These are phyloP conservation scores for Erannis defoliaria DNA, from an alignment of 2,888 invertebrate genomes.

Conservation along the genomic window DNA sequence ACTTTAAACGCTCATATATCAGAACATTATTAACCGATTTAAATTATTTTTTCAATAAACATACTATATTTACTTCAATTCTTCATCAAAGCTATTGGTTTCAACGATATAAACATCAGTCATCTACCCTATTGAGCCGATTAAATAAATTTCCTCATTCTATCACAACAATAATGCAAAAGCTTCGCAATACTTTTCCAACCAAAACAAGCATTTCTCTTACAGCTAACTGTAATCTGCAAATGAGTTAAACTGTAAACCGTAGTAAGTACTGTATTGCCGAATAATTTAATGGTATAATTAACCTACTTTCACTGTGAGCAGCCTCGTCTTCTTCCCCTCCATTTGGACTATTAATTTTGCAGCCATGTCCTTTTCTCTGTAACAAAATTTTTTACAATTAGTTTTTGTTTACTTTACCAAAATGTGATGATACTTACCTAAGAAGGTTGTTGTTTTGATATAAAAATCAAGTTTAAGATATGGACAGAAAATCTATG, in stretches of 20 bases:
- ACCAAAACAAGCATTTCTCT: conserved; percentile 2
- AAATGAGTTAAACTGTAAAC: conserved; percentile 14
- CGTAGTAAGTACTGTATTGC: conserved; percentile 1
- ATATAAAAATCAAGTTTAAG: too few species aligned
- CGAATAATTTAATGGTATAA: conserved; percentile 22
- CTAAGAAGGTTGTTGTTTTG: too few species aligned
- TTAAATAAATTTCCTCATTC: too few species aligned
- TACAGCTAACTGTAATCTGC: conserved; percentile 17
- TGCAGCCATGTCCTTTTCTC: conserved; percentile 94
- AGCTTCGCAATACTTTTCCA: background rate
- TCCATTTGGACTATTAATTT: conserved; percentile 95
- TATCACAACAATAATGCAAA: too few species aligned
- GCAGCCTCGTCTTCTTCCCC: conserved; percentile 92
- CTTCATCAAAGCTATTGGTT: too few species aligned
- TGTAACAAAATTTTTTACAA: conserved; percentile 74
- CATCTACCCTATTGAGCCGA: too few species aligned
- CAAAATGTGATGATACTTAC: background rate
- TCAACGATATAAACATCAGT: too few species aligned
- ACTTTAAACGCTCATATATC: too few species aligned
- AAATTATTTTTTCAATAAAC: too few species aligned
- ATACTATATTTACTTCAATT: too few species aligned
- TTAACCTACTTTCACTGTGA: conserved; percentile 90
- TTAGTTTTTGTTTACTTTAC: background rate
- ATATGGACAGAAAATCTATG: too few species aligned
- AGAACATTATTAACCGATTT: too few species aligned